Conservation (phyloP, 2,113 vertebrate genomes). For the Channa maculata region DNA sequence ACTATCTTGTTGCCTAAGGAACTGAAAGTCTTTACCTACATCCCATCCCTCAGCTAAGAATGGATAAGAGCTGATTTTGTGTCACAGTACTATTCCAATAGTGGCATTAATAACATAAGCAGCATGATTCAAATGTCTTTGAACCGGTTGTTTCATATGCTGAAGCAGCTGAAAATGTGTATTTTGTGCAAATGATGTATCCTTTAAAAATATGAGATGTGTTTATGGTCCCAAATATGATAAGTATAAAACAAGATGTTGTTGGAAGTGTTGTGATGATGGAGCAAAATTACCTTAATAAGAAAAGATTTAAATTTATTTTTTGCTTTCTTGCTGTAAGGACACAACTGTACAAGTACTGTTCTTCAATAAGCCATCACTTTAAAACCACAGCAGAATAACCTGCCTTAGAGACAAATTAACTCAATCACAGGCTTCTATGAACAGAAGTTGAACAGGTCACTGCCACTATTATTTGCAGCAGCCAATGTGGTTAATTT, state of each 20-base stretch:
- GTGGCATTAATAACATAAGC: conserved; percentile 33
- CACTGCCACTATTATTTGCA: conserved; percentile 33
- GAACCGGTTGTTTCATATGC: conserved; percentile 10
- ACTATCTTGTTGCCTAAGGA: background rate
- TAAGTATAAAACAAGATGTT: conserved; percentile 15
- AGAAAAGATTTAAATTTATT: conserved; percentile 32
- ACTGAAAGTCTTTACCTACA: conserved; percentile 17
- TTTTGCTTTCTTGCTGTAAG: conserved; percentile 26
- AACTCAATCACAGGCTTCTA: conserved; percentile 26
- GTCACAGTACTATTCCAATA: background rate
- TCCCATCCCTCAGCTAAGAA: background rate
- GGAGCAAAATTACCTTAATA: conserved; percentile 4
- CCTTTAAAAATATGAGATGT: conserved; percentile 29
- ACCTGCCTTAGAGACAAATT: conserved; percentile 41
- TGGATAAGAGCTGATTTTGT: background rate
- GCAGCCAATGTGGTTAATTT: conserved; percentile 44
- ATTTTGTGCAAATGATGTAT: conserved; percentile 42
- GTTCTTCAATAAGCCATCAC: conserved; percentile 23
- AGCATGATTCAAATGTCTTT: conserved; percentile 59
- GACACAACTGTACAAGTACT: conserved; percentile 35
- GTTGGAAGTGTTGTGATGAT: background rate
- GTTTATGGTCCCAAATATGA: conserved; percentile 34
- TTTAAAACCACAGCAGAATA: conserved; percentile 26
- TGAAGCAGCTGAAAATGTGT: conserved; percentile 27
- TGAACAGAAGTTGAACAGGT: conserved; percentile 11